Base-by-base conservation (phyloP, 2,888 invertebrate species). In the Campaea margaritaria region DNA sequence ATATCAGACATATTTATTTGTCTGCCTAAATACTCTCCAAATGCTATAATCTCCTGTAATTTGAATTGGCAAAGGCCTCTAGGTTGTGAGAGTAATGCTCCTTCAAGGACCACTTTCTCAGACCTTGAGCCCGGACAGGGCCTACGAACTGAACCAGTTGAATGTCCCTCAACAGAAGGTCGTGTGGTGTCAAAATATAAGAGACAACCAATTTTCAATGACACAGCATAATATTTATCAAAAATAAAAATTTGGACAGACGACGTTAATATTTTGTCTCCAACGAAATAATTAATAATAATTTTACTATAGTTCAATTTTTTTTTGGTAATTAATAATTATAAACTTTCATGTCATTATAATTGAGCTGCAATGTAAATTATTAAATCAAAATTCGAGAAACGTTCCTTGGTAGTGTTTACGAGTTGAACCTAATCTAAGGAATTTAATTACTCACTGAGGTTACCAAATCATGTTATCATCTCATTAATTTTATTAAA, bases 121-220 rank as follows among this genome's bases (percentile, higher is more conserved):
- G 79, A 79, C 83, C 77, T 81, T 79, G 76, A 72, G 76, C 59
- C 67, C 67, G 65, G 69, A 74, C 75, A 78, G 76, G 60, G 70
- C 61, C 74, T 70, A 66, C 70, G 75, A 63, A 65, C 64, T 58
- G 68, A 62, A 59, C 67, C 69, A 71, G 76, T 75, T 79, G 72
- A 79, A 78, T 67, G 76, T 70, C 21, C 75, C 76, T 65, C 38
- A 42, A 58, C 61, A 64, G 73, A 82, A 83, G 80, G 83, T 80
- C 74, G 62, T 51, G 21, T 47, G 36, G 58, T 67, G 65, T 66
- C 58, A 69, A 72, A 72, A 68, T 51, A 53, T 46, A 34, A 42
- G 51, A 61, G 47, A 56, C 44, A 56, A 53, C 13, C 31, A 44
- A 58, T 62, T 52, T 51, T n/a, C 36, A 49, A 21, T 21, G 27